These are phyloP conservation scores for Chorisops tibialis DNA, from an alignment of 2,888 invertebrate genomes.

Conservation along the genomic window DNA sequence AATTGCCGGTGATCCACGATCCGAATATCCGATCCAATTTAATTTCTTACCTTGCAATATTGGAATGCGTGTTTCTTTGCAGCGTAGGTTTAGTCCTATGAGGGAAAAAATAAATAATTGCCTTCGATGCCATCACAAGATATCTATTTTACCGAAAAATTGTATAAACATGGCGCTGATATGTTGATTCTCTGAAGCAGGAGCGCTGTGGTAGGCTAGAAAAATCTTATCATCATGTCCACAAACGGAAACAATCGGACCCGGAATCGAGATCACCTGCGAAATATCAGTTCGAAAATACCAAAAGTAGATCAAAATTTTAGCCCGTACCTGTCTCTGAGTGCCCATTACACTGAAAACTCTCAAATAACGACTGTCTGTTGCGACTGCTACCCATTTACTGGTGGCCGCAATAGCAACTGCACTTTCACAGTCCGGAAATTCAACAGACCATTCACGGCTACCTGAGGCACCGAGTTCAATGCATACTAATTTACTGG, in stretches of 20 bases:
- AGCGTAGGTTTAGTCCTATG: constrained; percentile 51
- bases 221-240: constrained; percentile 61
- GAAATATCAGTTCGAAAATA: background rate
- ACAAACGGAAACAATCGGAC: constrained; percentile 67
- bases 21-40: constrained; percentile 76
- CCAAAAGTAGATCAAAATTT: background rate
- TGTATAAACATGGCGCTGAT: constrained; percentile 57
- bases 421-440: constrained; percentile 77
- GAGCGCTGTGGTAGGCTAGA: constrained; percentile 64
- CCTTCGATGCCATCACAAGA: background rate
- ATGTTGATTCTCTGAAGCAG: constrained; percentile 56
- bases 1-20: constrained; percentile 74
- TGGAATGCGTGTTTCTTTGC: constrained; percentile 60
- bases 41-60: constrained; percentile 63
- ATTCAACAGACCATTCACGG: constrained; percentile 80
- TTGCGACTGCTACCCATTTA: constrained; percentile 76
- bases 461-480: constrained; percentile 68
- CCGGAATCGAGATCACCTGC: constrained; percentile 61
- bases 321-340: constrained; percentile 64
- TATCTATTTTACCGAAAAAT: constrained; percentile 46
- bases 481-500: constrained; percentile 70
- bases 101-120: constrained; percentile 1
- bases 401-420: constrained; percentile 64
- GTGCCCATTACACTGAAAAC: constrained; percentile 83
- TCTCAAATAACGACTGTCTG: constrained; percentile 70